Percentiles rank a stretch among this genome's conserved stretches.
Evolutionary conservation across 2,113 vertebrate genomes (phyloP).

Genomic region (Neogobius melanostomus): DNA sequence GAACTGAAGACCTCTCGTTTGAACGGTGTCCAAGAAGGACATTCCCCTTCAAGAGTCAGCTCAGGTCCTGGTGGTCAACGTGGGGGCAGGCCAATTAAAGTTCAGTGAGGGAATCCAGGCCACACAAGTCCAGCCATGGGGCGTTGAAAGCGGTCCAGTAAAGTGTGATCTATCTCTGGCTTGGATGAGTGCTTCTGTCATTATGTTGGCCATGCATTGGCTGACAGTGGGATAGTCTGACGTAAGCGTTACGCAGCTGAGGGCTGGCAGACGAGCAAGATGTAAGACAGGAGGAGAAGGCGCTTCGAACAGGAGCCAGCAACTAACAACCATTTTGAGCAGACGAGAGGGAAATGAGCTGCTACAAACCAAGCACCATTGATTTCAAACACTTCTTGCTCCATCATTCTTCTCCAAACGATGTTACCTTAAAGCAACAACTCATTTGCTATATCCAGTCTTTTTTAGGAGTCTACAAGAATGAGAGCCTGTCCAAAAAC

Average conservation of each 20-base stretch:
- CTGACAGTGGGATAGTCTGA: slow-evolving; percentile 57
- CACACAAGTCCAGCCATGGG: slow-evolving; percentile 28
- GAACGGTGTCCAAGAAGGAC: slow-evolving; percentile 47
- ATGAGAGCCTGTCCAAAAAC: too few relatives aligned
- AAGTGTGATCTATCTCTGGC: slow-evolving; percentile 53
- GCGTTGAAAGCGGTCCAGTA: slow-evolving; percentile 44
- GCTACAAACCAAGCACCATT: slow-evolving; percentile 27
- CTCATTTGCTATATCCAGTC: not conserved
- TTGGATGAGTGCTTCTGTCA: slow-evolving; percentile 45
- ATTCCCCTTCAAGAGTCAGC: slow-evolving; percentile 35
- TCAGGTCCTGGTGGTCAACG: slow-evolving; percentile 36
- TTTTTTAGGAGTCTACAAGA: too few relatives aligned
- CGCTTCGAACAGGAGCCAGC: slow-evolving; percentile 31
- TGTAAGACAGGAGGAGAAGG: slow-evolving; percentile 47
- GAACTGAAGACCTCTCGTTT: slow-evolving; percentile 45
- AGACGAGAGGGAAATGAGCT: slow-evolving; percentile 32
- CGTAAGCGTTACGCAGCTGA: slow-evolving; percentile 56
- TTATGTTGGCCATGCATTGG: slow-evolving; percentile 54
- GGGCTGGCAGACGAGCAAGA: slow-evolving; percentile 46
- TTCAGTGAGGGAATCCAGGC: slow-evolving; percentile 27
- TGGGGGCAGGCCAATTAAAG: slow-evolving; percentile 22
- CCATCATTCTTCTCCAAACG: slow-evolving; percentile 20
- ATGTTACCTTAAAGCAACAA: slow-evolving; percentile 29
- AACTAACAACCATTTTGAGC: slow-evolving; percentile 37
- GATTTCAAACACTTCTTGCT: slow-evolving; percentile 24